Evolutionary conservation across 1,140 invertebrate genomes (phyloP), one percentile per base, ranked within the genome.

Genomic region (Drosophila sechellia): DNA sequence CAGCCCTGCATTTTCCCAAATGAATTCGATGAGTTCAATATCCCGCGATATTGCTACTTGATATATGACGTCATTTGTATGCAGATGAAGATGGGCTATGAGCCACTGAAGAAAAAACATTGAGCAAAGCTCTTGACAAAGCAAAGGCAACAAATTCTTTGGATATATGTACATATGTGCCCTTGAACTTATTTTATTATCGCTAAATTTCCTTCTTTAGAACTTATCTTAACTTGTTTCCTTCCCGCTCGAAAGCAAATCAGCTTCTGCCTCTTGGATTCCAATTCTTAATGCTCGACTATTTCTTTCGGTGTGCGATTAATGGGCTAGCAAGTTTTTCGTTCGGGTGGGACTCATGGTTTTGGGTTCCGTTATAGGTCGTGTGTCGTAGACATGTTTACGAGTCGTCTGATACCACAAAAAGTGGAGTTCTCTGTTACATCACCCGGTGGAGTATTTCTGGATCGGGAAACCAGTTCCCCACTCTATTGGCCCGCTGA

Each of bases 1-100:
- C 43, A 57, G 25, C 27, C 46, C 40, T 70, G 35, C 43, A 68
- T 49, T 25, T 22, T 10, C 15, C 31, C 39, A 13, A 39, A 17
- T 31, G 37, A 11, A 31, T 31, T 27, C 22, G 6, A 13, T 48
- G 61, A 69, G 81, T 70, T 85, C 77, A 87, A 87, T 87, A 86
- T 68, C 46, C 69, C 40, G 17, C 22, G 31, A 54, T 64, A 39
- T 5, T 11, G 31, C 34, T 17, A 17, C 40, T 53, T 74, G 58
- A 65, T 55, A 81, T 73, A 86, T 85, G 79, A 77, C 81, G 78
- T 86, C 64, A 81, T 81, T 86, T 81, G 37, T 76, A 31, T 69
- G 65, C 57, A 65, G 37, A 52, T 52, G 35, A 27, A 34, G 20
- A 11, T 3, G 34, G 4, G 22, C 17, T 12, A 40, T 17, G 35